A percentile compares a stretch with the other conserved stretches of the same genome.
Conservation (phyloP, 1,140 invertebrate genomes). For the Ceratoteleas bidentatus region DNA sequence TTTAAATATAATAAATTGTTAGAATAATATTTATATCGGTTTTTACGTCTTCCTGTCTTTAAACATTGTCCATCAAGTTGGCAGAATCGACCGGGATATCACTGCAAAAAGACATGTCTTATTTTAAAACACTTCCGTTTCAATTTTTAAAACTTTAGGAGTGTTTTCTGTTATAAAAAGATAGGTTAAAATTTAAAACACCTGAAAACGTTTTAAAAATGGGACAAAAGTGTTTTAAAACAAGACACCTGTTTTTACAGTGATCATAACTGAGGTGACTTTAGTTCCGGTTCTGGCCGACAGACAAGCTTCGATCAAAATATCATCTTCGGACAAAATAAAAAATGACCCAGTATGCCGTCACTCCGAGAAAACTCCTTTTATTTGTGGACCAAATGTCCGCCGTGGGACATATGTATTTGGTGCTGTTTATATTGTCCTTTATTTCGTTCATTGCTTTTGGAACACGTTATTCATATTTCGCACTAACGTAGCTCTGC, state of each 20-base stretch:
- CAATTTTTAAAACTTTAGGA: too few relatives aligned
- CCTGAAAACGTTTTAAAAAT: too few relatives aligned
- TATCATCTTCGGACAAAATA: neutral
- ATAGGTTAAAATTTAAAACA: too few relatives aligned
- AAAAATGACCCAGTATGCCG: constrained; percentile 12
- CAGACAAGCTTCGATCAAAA: neutral
- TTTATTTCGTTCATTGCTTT: neutral
- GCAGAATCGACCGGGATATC: neutral
- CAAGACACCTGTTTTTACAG: too few relatives aligned
- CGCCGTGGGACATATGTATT: constrained; percentile 14
- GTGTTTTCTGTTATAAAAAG: too few relatives aligned
- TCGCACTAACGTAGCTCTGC: neutral
- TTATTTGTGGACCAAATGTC: constrained; percentile 9
- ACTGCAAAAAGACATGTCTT: too few relatives aligned
- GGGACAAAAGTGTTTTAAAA: too few relatives aligned
- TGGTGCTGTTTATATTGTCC: neutral
- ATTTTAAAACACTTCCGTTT: too few relatives aligned
- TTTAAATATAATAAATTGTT: neutral
- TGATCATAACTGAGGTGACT: neutral
- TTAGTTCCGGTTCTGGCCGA: neutral
- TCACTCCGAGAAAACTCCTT: constrained; percentile 16
- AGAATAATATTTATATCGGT: neutral
- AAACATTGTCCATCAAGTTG: neutral
- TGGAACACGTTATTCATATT: neutral
- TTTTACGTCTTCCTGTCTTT: neutral